Base-by-base conservation (phyloP, 1,140 invertebrate species). In the Planococcus citri region DNA sequence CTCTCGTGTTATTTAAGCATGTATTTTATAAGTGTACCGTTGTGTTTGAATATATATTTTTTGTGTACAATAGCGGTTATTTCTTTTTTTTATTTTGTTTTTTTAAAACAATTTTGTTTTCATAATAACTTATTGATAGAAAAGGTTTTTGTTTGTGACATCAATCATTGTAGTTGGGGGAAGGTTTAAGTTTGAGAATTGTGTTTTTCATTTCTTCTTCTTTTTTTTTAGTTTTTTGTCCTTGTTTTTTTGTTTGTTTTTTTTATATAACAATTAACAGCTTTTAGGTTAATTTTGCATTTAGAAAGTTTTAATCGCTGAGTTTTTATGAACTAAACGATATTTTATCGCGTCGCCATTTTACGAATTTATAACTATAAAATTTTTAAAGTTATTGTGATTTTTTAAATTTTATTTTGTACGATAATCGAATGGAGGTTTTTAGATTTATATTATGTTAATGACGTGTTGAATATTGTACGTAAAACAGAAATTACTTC, bases 31-130 rank as follows among this genome's bases (percentile, higher is more conserved):
- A 64, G 60, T 64, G 25, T 64, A 64, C 60, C 60, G 60, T 64
- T 64, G 60, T 64, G 60, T 64, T 64, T 64, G 60, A 64, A 64
- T 64, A 64, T 64, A 64, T 64, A n/a, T n/a, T n/a, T 64, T 64
- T 64, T 64, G 60, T 64, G 60, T 64, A 64, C 60, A 6, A 64
- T 64, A 64, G 25, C 60, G 22, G 25, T 25, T 51, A 51, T 51
- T 51, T 51, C 17, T 51, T 51, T 17, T 51, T 51, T 51, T 51
- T 51, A 51, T 20, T 51, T 51, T 51, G 12, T 51, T 51, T 51
- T 51, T 51, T 37, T 8, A n/a, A n/a, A n/a, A n/a, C n/a, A n/a
- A 51, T 51, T 51, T 51, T 17, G 41, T 51, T 51, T 37, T 51
- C n/a, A 51, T 9, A 51, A 51, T 51, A 51, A 51, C 29, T 3